Evolutionary conservation across 1,140 invertebrate genomes (phyloP), one percentile per base, ranked within the genome.

Genomic region (Tenebrio molitor): DNA sequence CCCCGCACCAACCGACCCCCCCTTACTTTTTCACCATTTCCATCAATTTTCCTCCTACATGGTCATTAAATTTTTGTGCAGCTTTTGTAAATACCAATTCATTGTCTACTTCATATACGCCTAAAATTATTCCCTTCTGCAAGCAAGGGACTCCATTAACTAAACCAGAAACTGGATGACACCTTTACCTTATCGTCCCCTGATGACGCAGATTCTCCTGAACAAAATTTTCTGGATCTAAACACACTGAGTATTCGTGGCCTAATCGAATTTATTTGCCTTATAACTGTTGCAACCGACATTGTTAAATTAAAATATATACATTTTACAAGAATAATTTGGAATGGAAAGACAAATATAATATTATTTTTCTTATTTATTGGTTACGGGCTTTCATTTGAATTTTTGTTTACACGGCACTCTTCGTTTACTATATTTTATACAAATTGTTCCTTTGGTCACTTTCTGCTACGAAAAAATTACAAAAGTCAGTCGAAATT

Each of bases 41-140:
- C 15, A 53, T 39, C 34, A 74, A 34, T 65, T 70, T 77, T 39
- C 64, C 67, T 53, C 33, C 67, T 15, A 69, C 10, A 34, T 70
- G 33, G 19, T 73, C 44, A 62, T 76, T 71, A 44, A 46, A 76
- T 71, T 72, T 71, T 65, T 71, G 46, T 23, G 46, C 68, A 23
- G 74, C 29, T 46, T 68, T 44, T 25, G 74, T 73, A 12, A 76
- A 69, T 23, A 53, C 29, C 16, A 67, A 50, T 39, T 76, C 74
- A 36, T 71, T 65, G 23, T 65, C 71, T 53, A 39, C 21, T 12
- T 73, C 58, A 34, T 76, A 73, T 7, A 74, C 65, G 90, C 87
- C 23, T 63, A 75, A 66, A 46, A 72, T 67, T 12, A 75, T 16
- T 10, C 74, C 74, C 73, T 75, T 73, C 74, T 75, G 29, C 5